These are phyloP conservation scores for Ceratitis capitata DNA, from an alignment of 1,140 invertebrate genomes.

Conservation along the genomic window DNA sequence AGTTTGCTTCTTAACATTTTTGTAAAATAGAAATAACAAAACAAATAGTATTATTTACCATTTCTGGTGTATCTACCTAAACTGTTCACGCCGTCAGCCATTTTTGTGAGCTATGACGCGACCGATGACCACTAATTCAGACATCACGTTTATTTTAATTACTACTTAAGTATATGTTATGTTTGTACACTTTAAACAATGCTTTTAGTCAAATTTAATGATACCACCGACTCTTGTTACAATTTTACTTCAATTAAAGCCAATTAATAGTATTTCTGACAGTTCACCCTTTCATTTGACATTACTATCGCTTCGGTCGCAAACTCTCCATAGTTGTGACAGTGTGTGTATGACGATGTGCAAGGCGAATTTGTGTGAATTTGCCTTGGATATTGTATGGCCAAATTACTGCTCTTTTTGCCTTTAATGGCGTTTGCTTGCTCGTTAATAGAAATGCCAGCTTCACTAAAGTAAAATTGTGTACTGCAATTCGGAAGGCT, in stretches of 20 bases:
- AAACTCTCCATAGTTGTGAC: neutral
- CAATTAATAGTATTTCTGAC: conserved; percentile 11
- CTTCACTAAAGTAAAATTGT: no score
- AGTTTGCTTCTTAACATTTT: neutral
- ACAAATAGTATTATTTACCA: conserved; percentile 10
- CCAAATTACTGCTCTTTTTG: neutral
- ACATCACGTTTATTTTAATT: neutral
- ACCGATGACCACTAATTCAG: neutral
- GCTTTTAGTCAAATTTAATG: neutral
- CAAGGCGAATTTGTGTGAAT: no score
- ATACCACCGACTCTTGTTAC: neutral
- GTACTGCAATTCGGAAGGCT: no score
- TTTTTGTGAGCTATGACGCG: neutral
- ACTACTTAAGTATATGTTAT: neutral
- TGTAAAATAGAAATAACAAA: neutral
- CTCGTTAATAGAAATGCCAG: no score
- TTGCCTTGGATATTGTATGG: no score
- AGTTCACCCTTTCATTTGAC: neutral
- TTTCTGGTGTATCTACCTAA: neutral
- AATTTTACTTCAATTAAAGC: conserved; percentile 15
- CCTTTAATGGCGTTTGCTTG: neutral
- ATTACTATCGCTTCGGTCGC: neutral
- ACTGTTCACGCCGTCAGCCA: neutral
- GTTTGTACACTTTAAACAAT: neutral
- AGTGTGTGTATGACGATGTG: neutral